Base-by-base conservation (phyloP, 2,888 invertebrate species). In the Nemoura dubitans region DNA sequence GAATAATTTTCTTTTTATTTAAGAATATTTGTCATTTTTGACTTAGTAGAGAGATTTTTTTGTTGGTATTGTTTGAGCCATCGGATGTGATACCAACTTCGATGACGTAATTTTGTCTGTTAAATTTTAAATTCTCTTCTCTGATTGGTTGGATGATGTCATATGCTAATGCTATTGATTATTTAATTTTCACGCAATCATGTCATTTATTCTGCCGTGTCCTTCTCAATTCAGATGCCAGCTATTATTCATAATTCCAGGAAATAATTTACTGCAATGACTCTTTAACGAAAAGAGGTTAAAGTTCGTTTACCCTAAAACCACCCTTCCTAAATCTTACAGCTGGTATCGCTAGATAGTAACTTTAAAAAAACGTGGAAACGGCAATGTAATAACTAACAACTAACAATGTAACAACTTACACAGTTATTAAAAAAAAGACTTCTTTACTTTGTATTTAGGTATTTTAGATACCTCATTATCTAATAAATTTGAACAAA, bases 91-190 rank as follows among this genome's bases (percentile, higher is more conserved):
- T 7, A 2, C 14, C 21, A 59, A 59, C 16, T 59, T 7, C 16
- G 59, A 59, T 59, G 59, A 59, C 59, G 59, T 59, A 59, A 59
- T 59, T 59, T 59, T 59, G 59, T 59, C 59, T 10, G 59, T 59
- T 59, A 59, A 59, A 59, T 59, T 59, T 59, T 59, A 21, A 59
- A 59, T 59, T 59, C 59, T 59, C 2, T 59, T 59, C 59, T 59
- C 16, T 59, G 59, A 59, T 59, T 59, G 59, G 59, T 59, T 14
- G 14, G 59, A 59, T 59, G 59, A 59, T 59, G 59, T 59, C 59
- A 59, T 59, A 14, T 10, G n/a, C 14, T 59, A 59, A 59, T 36
- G 10, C 59, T 59, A 59, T 59, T 59, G 59, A 59, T 59, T 59
- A 59, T 59, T 59, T 59, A 7, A 59, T 59, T 59, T 59, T 21